Base-by-base conservation (phyloP, 2,113 vertebrate genomes). In the Sciurus niger region DNA sequence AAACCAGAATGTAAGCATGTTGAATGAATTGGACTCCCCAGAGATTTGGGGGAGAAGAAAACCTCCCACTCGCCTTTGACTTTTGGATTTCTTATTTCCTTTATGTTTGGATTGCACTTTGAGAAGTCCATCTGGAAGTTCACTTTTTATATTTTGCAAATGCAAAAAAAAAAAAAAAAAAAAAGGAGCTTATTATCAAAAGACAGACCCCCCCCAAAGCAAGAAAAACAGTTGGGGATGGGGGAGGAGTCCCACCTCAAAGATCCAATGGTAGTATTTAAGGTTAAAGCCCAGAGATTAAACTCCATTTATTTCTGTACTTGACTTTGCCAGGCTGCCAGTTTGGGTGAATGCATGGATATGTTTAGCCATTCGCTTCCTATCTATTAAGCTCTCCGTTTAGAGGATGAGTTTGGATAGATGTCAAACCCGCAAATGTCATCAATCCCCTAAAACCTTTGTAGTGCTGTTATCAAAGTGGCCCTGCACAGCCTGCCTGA, bases 391-490 rank as follows among this genome's bases (percentile, higher is more conserved):
- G 96, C 96, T 93, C 87, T 96, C 83, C 12, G 1, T 94, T 88
- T 86, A 79, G 55, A 85, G 88, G 84, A 95, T 97, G 93, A 96
- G 90, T 95, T 97, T 98, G 98, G 97, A 96, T 77, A 74, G 92
- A 32, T 96, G 95, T 96, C 97, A 98, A 96, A 93, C 87, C 87
- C 95, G 96, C 89, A 98, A 98, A 98, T 98, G 98, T 98, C 98
- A 98, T 92, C 96, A 92, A 10, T 72, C 92, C 80, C 5, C 20
- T 95, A 95, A 96, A 88, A 85, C 97, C 86, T 90, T 37, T 74
- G 77, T 72, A 58, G 86, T 22, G 1, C 87, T 17, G 80, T 97
- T 97, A 98, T 98, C 97, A 96, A 40, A 93, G 93, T 60, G 46
- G 43, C 78, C 85, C 84, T 51, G 84, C 90, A 95, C 76, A 20